Evolutionary conservation across 2,113 vertebrate genomes (phyloP).

Genomic region (Oreochromis tanganicae): DNA sequence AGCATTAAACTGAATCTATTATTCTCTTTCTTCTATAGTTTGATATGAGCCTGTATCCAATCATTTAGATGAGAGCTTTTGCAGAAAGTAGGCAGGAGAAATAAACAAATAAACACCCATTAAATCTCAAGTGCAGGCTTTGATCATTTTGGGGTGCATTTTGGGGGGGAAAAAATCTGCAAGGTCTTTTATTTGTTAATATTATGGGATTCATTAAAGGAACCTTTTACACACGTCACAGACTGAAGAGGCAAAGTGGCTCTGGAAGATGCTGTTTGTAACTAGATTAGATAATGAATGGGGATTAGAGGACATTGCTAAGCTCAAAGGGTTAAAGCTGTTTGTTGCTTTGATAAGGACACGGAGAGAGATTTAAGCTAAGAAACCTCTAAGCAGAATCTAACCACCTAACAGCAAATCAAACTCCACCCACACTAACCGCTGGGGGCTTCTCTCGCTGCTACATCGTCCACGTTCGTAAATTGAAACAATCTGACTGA

Average conservation of each 20-base stretch:
- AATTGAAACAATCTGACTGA: neutral
- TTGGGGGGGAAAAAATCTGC: neutral
- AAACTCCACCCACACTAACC: conserved; percentile 66
- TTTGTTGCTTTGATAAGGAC: conserved; percentile 32
- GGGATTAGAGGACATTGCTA: conserved; percentile 33
- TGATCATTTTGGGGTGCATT: neutral
- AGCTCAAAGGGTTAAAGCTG: conserved; percentile 75
- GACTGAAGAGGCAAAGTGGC: conserved; percentile 3
- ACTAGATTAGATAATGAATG: neutral
- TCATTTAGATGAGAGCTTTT: neutral
- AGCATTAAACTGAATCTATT: conserved; percentile 37
- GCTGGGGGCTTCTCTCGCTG: conserved; percentile 61
- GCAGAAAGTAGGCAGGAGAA: neutral
- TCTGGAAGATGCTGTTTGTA: neutral
- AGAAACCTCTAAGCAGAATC: conserved; percentile 59
- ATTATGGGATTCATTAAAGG: neutral
- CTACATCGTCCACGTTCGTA: neutral
- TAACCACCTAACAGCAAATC: conserved; percentile 73
- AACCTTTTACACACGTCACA: neutral
- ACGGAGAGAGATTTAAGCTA: conserved; percentile 1
- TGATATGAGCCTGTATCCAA: conserved; percentile 1
- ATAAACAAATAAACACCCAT: conserved; percentile 15
- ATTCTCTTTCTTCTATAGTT: conserved; percentile 55
- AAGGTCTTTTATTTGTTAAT: neutral
- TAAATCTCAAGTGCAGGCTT: neutral